Percentiles rank a stretch among this genome's conserved stretches.
Evolutionary conservation across 2,113 vertebrate species (phyloP).

Genomic region (Podilymbus podiceps): DNA sequence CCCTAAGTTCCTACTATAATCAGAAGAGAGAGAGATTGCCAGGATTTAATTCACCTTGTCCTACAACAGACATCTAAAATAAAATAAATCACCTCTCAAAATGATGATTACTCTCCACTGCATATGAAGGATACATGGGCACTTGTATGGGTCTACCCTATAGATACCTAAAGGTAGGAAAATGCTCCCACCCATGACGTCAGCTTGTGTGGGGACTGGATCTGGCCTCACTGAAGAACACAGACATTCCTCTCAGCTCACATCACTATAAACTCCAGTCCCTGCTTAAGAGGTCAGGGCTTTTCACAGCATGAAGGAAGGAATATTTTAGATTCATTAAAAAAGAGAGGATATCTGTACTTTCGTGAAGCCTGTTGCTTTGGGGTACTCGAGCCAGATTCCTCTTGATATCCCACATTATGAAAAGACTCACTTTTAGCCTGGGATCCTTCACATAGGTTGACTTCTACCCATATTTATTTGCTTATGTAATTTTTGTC

Average conservation of each 20-base stretch:
- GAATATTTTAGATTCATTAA: not conserved
- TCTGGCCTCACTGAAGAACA: not conserved
- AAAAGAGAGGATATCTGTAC: not conserved
- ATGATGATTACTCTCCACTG: not conserved
- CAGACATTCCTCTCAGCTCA: not conserved
- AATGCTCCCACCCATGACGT: accelerated
- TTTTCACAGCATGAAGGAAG: not conserved
- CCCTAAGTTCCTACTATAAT: not conserved
- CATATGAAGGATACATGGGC: not conserved
- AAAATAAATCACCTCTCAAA: not conserved
- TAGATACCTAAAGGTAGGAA: not conserved
- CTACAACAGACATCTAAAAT: not conserved
- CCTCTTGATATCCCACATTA: not conserved
- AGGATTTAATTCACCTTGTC: not conserved
- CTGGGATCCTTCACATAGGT: not conserved
- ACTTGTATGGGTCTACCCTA: not conserved
- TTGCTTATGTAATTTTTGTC: not conserved
- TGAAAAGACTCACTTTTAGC: not conserved
- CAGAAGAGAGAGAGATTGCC: not conserved
- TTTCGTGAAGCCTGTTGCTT: not conserved
- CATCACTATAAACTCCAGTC: not conserved
- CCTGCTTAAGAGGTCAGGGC: not conserved
- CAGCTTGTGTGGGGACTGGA: not conserved
- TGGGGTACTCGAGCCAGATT: not conserved
- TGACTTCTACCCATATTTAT: not conserved